phyloP scores from a whole-genome alignment of 1,140 invertebrate species.

The Euura lappo region DNA sequence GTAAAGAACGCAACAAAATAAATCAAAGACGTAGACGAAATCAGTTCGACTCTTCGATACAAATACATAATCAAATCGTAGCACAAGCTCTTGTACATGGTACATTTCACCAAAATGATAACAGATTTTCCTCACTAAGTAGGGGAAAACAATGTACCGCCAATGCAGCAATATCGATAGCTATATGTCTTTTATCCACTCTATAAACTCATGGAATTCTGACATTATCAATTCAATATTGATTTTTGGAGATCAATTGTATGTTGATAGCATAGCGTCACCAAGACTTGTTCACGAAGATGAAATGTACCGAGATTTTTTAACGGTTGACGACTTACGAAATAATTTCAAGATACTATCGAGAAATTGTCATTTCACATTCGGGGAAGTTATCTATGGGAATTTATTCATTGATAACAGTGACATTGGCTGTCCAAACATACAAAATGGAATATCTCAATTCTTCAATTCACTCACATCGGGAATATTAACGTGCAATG shows the following conservation, averaged over 20 bases:
- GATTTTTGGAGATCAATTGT: slow-evolving; percentile 12
- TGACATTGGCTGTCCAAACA: too few species aligned
- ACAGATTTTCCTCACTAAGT: background rate
- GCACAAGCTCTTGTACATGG: background rate
- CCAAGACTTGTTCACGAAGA: background rate
- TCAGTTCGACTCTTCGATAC: background rate
- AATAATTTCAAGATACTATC: background rate
- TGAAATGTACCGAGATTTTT: too few species aligned
- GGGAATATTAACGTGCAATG: too few species aligned
- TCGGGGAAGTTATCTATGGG: too few species aligned
- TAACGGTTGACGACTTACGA: too few species aligned
- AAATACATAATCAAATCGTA: background rate
- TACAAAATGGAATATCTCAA: too few species aligned
- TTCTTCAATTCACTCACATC: too few species aligned
- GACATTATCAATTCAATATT: slow-evolving; percentile 11
- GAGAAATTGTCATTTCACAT: too few species aligned
- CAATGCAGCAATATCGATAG: background rate
- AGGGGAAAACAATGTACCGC: slow-evolving; percentile 15
- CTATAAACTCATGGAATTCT: background rate
- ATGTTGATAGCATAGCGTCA: slow-evolving; percentile 4
- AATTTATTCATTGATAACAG: too few species aligned
- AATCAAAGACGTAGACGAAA: background rate
- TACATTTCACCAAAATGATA: too few species aligned
- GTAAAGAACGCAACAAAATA: background rate
- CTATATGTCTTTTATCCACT: slow-evolving; percentile 1